These are phyloP conservation scores for Macrosoma leucophasiata DNA, from an alignment of 2,888 invertebrate species.

Conservation along the genomic window DNA sequence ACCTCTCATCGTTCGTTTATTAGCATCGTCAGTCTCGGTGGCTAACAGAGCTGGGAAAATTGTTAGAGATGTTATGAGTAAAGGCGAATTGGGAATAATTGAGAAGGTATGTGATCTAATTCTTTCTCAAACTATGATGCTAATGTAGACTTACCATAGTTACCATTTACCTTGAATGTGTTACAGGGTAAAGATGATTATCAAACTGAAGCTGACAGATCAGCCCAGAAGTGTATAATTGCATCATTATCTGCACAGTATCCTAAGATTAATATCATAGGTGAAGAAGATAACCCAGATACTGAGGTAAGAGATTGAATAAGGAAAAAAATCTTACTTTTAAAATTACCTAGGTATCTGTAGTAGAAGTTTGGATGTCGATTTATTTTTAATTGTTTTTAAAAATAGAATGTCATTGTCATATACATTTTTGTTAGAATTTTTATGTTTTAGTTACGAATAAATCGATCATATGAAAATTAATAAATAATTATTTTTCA, in stretches of 20 bases:
- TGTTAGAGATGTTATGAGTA: slow-evolving; percentile 91
- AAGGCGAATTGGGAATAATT: slow-evolving; percentile 92
- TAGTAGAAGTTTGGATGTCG: background rate
- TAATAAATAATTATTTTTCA: too few relatives aligned
- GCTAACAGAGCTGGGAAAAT: slow-evolving; percentile 91
- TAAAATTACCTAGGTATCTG: background rate
- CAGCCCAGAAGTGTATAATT: slow-evolving; percentile 95
- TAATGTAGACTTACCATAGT: too few relatives aligned
- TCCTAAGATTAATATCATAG: slow-evolving; percentile 88
- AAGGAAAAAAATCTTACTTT: background rate
- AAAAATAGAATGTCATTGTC: too few relatives aligned
- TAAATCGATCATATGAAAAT: too few relatives aligned
- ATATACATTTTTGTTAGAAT: too few relatives aligned
- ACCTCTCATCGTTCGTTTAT: slow-evolving; percentile 81
- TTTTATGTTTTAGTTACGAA: too few relatives aligned
- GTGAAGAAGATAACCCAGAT: slow-evolving; percentile 88
- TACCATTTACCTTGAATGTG: slow-evolving; percentile 14
- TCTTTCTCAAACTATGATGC: slow-evolving; percentile 1
- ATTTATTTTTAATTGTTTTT: slow-evolving; percentile 12
- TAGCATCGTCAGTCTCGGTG: slow-evolving; percentile 87
- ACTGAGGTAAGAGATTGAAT: slow-evolving; percentile 64
- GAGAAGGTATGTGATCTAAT: slow-evolving; percentile 89
- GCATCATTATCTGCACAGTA: slow-evolving; percentile 90
- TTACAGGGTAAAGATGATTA: slow-evolving; percentile 90
- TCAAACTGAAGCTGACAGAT: slow-evolving; percentile 98